Conservation (phyloP, 2,113 vertebrate genomes). For the Phyllostomus hastatus region DNA sequence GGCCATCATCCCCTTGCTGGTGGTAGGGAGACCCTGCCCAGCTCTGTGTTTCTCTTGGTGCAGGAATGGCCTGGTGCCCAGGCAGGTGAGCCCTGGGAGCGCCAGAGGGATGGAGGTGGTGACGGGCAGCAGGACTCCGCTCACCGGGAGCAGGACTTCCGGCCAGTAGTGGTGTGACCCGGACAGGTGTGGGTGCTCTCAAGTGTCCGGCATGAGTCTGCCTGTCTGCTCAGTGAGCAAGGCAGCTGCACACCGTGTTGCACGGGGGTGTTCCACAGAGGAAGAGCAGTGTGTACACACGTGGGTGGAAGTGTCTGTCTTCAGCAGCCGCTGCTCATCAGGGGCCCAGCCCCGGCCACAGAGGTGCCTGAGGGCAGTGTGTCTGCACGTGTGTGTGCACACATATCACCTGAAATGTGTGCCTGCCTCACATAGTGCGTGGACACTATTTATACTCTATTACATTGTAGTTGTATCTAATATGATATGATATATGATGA, state of each 20-base stretch:
- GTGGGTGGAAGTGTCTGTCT: background rate
- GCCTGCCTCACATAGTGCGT: background rate
- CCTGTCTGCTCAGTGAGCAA: background rate
- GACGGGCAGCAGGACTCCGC: background rate
- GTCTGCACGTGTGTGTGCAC: rapidly evolving
- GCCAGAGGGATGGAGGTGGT: background rate
- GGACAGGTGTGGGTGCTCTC: background rate
- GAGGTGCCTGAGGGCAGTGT: background rate
- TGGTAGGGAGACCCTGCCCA: background rate
- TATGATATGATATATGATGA: background rate
- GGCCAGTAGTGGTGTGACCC: background rate
- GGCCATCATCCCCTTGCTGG: background rate
- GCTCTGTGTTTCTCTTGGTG: background rate
- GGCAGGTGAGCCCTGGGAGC: background rate
- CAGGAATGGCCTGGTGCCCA: rapidly evolving
- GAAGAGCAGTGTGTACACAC: rapidly evolving
- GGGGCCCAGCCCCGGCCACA: background rate
- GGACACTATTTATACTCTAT: background rate
- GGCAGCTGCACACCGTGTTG: background rate
- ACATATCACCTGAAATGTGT: background rate
- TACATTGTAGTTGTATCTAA: background rate
- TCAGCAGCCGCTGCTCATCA: background rate
- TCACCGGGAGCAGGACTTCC: background rate
- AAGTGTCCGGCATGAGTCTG: background rate
- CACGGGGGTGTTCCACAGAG: background rate